Evolutionary conservation across 2,888 invertebrate species (phyloP).

Genomic region (Pterostichus madidus): DNA sequence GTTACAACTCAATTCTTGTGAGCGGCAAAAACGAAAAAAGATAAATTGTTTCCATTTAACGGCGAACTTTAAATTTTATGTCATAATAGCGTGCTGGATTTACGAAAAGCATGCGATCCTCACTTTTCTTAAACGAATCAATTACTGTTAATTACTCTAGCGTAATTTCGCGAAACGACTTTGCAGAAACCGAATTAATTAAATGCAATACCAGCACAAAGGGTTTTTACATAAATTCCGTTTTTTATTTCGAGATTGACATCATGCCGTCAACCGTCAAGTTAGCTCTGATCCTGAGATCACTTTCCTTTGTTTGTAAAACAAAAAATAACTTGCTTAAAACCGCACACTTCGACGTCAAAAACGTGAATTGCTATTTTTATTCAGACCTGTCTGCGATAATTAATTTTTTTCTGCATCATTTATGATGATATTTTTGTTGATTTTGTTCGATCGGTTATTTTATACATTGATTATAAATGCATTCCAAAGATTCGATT

Average conservation of each 20-base stretch:
- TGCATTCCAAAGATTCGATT: constrained; percentile 3
- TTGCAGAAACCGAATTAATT: constrained; percentile 12
- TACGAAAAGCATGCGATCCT: not conserved
- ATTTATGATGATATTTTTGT: constrained; percentile 24
- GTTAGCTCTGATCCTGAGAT: not conserved
- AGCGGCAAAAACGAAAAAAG: constrained; percentile 1
- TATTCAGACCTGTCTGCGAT: constrained; percentile 28
- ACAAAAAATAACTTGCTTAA: constrained; percentile 27
- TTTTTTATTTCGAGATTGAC: not conserved
- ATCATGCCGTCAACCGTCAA: not conserved
- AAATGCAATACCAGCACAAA: not conserved
- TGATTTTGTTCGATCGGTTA: no score
- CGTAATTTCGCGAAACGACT: constrained; percentile 2
- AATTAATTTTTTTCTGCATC: constrained; percentile 11
- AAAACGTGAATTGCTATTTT: constrained; percentile 25
- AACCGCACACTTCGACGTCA: constrained; percentile 34
- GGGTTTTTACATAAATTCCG: not conserved
- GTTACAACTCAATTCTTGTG: constrained; percentile 26
- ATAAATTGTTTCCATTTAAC: constrained; percentile 15
- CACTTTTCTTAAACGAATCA: constrained; percentile 31
- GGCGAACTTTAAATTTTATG: constrained; percentile 31
- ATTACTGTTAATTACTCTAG: constrained; percentile 26
- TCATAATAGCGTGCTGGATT: constrained; percentile 28
- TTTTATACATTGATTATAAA: constrained; percentile 8
- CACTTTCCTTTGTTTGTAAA: constrained; percentile 29